phyloP scores from a whole-genome alignment of 2,797 vertebrate genomes.

The Prionace glauca region DNA sequence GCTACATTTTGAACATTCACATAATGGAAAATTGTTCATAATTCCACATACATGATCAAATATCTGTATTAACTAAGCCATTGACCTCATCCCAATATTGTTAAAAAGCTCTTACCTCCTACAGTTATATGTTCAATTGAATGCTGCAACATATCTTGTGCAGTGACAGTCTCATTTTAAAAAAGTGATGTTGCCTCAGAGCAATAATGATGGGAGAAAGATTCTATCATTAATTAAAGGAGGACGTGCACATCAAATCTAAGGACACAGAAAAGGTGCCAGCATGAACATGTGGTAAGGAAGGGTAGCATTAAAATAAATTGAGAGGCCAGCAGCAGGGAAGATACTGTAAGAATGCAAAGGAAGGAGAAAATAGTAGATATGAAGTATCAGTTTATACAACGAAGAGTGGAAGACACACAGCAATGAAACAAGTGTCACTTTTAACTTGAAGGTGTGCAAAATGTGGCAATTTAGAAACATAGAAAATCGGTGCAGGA shows the following conservation, averaged over 20 bases:
- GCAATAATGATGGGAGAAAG: neutral
- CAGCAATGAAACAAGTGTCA: too few relatives aligned
- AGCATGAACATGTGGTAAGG: neutral
- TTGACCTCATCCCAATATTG: neutral
- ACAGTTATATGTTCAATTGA: neutral
- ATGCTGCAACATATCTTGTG: neutral
- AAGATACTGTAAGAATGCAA: neutral
- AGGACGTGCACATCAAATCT: neutral
- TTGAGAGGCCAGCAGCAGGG: neutral
- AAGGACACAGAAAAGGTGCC: neutral
- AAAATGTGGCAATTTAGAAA: too few relatives aligned
- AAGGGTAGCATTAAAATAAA: neutral
- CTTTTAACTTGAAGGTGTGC: too few relatives aligned
- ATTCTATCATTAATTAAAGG: neutral
- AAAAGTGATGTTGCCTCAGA: neutral
- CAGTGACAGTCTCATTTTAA: neutral
- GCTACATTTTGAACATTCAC: neutral
- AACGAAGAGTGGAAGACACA: too few relatives aligned
- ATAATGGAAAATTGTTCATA: neutral
- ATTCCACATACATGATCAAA: too few relatives aligned
- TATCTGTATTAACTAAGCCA: too few relatives aligned
- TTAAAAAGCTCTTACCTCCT: neutral
- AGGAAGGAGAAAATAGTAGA: neutral
- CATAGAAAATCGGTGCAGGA: too few relatives aligned
- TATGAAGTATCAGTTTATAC: neutral